phyloP scores from a whole-genome alignment of 2,888 invertebrate species.

The Entomobrya proxima region DNA sequence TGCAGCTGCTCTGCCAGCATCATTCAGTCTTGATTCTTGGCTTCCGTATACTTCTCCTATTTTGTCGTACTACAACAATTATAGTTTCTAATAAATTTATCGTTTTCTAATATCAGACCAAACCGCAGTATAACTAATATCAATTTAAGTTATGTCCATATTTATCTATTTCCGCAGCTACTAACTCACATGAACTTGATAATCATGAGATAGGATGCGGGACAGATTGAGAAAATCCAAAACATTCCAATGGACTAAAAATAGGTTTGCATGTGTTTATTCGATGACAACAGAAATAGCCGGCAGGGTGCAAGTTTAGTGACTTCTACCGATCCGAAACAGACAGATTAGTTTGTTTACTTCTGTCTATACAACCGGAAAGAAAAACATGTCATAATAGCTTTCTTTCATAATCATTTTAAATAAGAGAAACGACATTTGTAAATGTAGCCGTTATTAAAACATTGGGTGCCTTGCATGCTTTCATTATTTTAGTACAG shows the following conservation, averaged over 20 bases:
- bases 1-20: not conserved
- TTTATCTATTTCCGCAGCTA: not conserved
- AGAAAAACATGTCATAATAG: not conserved
- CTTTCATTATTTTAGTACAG: not conserved
- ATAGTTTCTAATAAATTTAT: no score
- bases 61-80: no score
- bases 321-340: not conserved
- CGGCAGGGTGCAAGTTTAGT: not conserved
- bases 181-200: not conserved
- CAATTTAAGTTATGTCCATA: not conserved
- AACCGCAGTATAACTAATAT: no score
- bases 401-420: not conserved
- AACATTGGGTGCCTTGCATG: not conserved
- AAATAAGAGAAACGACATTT: no score
- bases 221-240: not conserved
- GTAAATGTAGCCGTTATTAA: no score
- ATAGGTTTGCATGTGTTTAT: not conserved
- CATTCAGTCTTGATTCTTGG: no score
- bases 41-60: not conserved
- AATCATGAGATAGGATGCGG: not conserved
- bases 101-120: no score
- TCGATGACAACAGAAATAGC: not conserved
- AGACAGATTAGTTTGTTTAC: not conserved
- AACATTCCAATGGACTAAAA: conserved; percentile 31
- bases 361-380: not conserved